phyloP scores from a whole-genome alignment of 2,797 vertebrate genomes.

The Chelon labrosus region DNA sequence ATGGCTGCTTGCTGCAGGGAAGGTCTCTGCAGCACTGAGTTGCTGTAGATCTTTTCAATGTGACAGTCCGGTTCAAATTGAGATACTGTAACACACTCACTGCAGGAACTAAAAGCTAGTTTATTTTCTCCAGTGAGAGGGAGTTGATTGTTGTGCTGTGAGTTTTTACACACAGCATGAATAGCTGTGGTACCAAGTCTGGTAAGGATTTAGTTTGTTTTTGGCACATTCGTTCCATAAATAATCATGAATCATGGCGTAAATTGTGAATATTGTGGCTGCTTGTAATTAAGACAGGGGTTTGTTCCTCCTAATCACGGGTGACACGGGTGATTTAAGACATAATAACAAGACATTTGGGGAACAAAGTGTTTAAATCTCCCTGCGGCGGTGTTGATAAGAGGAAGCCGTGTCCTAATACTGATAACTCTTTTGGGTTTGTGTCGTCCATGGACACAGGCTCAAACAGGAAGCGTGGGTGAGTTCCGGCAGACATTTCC shows the following conservation, averaged over 20 bases:
- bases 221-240: constrained; percentile 45
- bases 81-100: constrained; percentile 51
- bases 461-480: constrained; percentile 71
- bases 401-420: constrained; percentile 67
- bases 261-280: constrained; percentile 54
- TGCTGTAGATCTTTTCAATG: constrained; percentile 40
- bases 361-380: constrained; percentile 60
- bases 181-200: constrained; percentile 41
- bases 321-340: constrained; percentile 58
- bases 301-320: constrained; percentile 51
- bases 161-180: constrained; percentile 33
- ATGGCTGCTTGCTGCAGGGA: constrained; percentile 65
- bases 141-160: constrained; percentile 41
- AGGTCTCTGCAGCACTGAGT: constrained; percentile 49
- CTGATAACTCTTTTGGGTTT: constrained; percentile 63
- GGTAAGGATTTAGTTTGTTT: constrained; percentile 60
- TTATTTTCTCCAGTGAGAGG: constrained; percentile 39
- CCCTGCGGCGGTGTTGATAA: constrained; percentile 63
- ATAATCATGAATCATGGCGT: constrained; percentile 59
- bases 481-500: constrained; percentile 59
- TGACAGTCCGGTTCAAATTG: constrained; percentile 43
- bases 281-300: constrained; percentile 68
- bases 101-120: constrained; percentile 39
- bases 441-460: constrained; percentile 46
- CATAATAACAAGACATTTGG: constrained; percentile 57